Evolutionary conservation across 2,113 vertebrate genomes (phyloP).

Genomic region (Stegastes partitus): DNA sequence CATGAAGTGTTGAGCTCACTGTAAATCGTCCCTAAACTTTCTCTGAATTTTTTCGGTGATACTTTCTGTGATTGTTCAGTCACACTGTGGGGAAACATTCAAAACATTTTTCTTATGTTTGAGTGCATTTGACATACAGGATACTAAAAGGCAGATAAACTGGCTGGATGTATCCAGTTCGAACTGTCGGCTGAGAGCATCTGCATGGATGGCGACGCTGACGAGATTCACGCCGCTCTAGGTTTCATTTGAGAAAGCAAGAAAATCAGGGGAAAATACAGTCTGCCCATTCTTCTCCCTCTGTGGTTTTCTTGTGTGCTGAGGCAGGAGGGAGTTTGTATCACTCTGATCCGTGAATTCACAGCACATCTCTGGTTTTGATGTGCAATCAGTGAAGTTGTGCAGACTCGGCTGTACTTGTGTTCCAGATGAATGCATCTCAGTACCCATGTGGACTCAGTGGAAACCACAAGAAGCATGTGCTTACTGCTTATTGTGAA

Average conservation of each 20-base stretch:
- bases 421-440: constrained; percentile 55
- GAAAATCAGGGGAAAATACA: constrained; percentile 1
- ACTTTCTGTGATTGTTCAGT: constrained; percentile 31
- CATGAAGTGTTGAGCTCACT: constrained; percentile 20
- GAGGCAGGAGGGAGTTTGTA: constrained; percentile 31
- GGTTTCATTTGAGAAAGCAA: constrained; percentile 1
- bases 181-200: not conserved
- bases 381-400: constrained; percentile 63
- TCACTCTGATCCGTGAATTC: constrained; percentile 72
- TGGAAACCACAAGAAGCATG: constrained; percentile 65
- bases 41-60: not conserved
- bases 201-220: not conserved
- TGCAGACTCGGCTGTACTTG: constrained; percentile 51
- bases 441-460: constrained; percentile 65
- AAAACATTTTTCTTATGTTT: not conserved
- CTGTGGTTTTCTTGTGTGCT: constrained; percentile 34
- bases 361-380: constrained; percentile 44
- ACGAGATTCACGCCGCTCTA: not conserved
- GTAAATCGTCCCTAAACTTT: constrained; percentile 22
- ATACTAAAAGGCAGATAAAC: not conserved
- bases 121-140: not conserved
- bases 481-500: not conserved
- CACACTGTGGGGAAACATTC: not conserved
- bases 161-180: too few species aligned
- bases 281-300: not conserved